Evolutionary conservation across 2,797 vertebrate genomes (phyloP), one percentile per base, ranked within the genome.

Genomic region (Holocentrus rufus): DNA sequence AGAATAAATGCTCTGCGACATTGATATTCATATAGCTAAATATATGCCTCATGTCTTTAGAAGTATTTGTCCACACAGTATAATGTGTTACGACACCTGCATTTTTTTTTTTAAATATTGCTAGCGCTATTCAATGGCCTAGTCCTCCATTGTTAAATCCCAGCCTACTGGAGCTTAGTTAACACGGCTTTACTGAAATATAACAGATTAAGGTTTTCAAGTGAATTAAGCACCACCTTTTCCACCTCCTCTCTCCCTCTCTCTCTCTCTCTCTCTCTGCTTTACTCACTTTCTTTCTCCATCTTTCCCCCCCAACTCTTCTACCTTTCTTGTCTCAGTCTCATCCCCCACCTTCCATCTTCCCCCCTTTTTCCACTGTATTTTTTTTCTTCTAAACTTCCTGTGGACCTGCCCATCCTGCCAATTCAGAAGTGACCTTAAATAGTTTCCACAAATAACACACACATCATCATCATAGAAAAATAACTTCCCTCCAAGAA

Each of bases 401-500:
- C 79, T 5, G 31, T 63, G 64, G 66, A 55, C 79, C 56, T 49
- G 61, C 76, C 78, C 59, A 2, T 31, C 68, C 34, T 11, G 65
- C 79, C 60, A 53, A 75, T 79, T 82, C 76, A 63, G 67, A 85
- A 84, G 79, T 80, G 62, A 87, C 85, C 81, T 80, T 72, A 77
- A 79, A 64, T 76, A 78, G 78, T 74, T 74, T 82, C 84, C 83
- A 90, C 88, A 85, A 90, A 88, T 83, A 89, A 87, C 85, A 84
- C 79, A 88, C 63, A 74, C n/a, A n/a, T n/a, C 85, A 83, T 86
- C 72, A 85, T 87, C 82, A 85, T 90, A 93, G 84, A 94, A 92
- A 94, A 92, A 93, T 89, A 93, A 92, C 82, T 87, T 92, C 92
- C 92, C 92, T 92, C 92, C 91, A 82, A 88, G 80, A 91, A 90